Evolutionary conservation across 2,113 vertebrate genomes (phyloP), one percentile per base, ranked within the genome.

Genomic region (Entomyzon cyanotis): DNA sequence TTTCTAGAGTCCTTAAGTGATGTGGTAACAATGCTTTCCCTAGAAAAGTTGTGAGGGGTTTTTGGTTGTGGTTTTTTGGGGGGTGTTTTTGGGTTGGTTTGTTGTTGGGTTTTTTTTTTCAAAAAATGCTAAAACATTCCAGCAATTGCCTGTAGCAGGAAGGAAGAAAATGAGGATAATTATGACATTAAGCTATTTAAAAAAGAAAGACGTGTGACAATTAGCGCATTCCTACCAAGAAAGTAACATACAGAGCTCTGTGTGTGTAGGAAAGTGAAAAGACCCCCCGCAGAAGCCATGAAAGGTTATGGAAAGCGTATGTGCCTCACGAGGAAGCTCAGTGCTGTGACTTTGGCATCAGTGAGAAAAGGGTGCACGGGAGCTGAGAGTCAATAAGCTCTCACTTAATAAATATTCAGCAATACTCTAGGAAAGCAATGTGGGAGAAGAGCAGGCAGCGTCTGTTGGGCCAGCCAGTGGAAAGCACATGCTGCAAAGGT

Each of bases 91-190:
- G 10, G 39, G 39, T 39, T 39, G 39, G 39, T 39, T 39, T 39
- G 39, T 39, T 39, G 39, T 39, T 39, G 39, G 39, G 9, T 49
- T 39, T 22, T 4, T 30, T 53, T 27, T 30, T 7, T 2, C 15
- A 37, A 75, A 93, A 71, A 90, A 46, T 56, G 49, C 62, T 79
- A 53, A 90, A 83, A 55, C 67, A 49, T 86, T 93, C 33, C 89
- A 77, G 64, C 56, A 70, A 92, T 92, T 92, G 91, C 95, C 91
- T 94, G 91, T 81, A 93, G 89, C 94, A 94, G 95, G 89, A 95
- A 94, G 87, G 82, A 97, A 94, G 87, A 90, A 97, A 90, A 90
- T 92, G 64, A 95, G 73, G 93, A 71, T 95, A 90, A 96, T 96
- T 95, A 94, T 71, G 76, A 92, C 91, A 94, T 94, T 90, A 93